A percentile compares a stretch with the other conserved stretches of the same genome.
These are phyloP conservation scores for Mythimna pallens DNA, from an alignment of 2,888 invertebrate species.

Conservation along the genomic window DNA sequence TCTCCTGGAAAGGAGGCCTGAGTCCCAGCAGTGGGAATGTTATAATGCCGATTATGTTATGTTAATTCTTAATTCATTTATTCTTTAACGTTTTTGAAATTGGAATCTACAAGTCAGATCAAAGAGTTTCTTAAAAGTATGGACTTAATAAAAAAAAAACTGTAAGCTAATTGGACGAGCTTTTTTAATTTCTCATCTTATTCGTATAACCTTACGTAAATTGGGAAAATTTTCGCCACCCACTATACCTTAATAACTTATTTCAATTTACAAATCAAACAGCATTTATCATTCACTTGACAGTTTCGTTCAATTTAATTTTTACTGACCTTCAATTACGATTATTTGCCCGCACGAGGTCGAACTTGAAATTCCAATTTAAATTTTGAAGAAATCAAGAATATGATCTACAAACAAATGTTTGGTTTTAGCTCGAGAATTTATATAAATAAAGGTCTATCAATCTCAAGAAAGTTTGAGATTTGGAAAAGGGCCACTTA, in stretches of 20 bases:
- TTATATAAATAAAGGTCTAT: neutral
- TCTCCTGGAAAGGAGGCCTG: too few relatives aligned
- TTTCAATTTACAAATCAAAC: slow-evolving; percentile 54
- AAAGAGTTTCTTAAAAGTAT: too few relatives aligned
- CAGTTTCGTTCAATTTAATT: slow-evolving; percentile 38
- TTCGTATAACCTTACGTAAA: neutral
- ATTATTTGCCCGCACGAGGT: neutral
- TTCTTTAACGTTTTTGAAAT: too few relatives aligned
- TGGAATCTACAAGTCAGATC: too few relatives aligned
- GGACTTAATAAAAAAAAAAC: too few relatives aligned
- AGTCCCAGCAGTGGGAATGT: too few relatives aligned
- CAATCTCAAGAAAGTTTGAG: neutral
- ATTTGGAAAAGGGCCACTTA: neutral
- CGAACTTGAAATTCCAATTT: slow-evolving; percentile 38
- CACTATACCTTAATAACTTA: slow-evolving; percentile 26
- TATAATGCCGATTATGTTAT: too few relatives aligned
- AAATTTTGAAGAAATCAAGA: slow-evolving; percentile 11
- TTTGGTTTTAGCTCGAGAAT: neutral
- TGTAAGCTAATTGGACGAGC: too few relatives aligned
- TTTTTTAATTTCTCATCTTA: neutral
- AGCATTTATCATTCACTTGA: slow-evolving; percentile 57
- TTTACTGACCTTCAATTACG: slow-evolving; percentile 20
- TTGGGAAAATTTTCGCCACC: neutral
- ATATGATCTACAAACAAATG: neutral
- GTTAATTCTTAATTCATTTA: too few relatives aligned